These are phyloP conservation scores for Marronus borbonicus DNA, from an alignment of 2,888 invertebrate genomes.

Conservation along the genomic window DNA sequence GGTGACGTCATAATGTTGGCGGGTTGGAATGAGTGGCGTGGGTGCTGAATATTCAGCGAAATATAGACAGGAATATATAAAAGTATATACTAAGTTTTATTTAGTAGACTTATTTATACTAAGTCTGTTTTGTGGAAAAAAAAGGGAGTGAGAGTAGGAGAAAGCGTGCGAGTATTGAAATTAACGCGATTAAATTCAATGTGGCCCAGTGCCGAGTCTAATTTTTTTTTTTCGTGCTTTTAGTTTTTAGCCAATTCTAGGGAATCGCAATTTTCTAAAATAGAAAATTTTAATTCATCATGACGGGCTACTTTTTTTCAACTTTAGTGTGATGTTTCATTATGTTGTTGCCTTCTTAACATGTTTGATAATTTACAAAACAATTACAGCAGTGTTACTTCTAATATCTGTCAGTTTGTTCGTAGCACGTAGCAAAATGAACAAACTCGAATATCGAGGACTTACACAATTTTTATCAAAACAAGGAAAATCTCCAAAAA, in stretches of 20 bases:
- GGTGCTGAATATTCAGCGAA: background rate
- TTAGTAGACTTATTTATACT: too few relatives aligned
- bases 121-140: background rate
- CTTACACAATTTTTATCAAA: too few relatives aligned
- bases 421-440: too few relatives aligned
- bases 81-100: background rate
- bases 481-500: too few relatives aligned
- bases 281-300: background rate
- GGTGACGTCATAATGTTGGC: background rate
- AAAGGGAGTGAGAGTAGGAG: background rate
- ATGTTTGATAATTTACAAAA: too few relatives aligned
- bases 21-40: background rate
- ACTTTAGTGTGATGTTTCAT: too few relatives aligned
- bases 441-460: too few relatives aligned
- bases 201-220: background rate
- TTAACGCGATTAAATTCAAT: conserved; percentile 7
- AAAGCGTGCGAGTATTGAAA: background rate
- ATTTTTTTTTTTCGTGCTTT: background rate
- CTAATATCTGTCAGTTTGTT: too few relatives aligned
- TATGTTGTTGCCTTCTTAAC: too few relatives aligned
- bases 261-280: background rate
- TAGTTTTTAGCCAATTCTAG: background rate
- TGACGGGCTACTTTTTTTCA: too few relatives aligned
- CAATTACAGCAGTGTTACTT: too few relatives aligned
- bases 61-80: background rate